These are phyloP conservation scores for Chionomys nivalis DNA, from an alignment of 2,113 vertebrate genomes.

Conservation along the genomic window DNA sequence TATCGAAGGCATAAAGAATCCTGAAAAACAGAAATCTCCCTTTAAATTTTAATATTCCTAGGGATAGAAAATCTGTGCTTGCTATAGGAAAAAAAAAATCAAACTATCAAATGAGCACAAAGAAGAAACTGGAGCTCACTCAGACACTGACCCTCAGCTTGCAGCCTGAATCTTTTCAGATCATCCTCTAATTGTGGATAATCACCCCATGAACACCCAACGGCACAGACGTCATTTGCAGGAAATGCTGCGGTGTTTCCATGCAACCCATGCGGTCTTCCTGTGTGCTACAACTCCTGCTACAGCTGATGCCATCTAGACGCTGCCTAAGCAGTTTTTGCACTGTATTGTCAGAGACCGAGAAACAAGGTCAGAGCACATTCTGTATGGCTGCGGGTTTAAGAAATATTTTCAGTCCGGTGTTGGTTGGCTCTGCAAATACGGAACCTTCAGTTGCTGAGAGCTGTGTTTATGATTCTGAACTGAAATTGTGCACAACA, in stretches of 20 bases:
- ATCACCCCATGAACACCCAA: not conserved
- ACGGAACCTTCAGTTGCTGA: not conserved
- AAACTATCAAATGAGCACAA: not conserved
- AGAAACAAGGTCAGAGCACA: not conserved
- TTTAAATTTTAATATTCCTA: not conserved
- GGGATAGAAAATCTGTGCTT: not conserved
- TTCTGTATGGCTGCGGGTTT: not conserved
- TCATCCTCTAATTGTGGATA: not conserved
- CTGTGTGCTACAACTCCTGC: not conserved
- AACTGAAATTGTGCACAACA: not conserved
- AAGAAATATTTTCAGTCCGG: not conserved
- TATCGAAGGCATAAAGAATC: not conserved
- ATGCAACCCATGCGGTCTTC: accelerated
- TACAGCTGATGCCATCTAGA: accelerated
- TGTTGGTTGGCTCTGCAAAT: not conserved
- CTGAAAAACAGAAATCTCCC: not conserved
- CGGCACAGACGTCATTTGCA: not conserved
- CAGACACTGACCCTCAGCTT: not conserved
- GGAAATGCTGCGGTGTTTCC: accelerated
- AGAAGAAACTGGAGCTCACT: not conserved
- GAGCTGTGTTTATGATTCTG: not conserved
- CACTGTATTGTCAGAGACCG: not conserved
- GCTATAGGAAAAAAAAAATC: not conserved
- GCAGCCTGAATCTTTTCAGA: not conserved
- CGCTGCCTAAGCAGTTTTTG: too few species aligned